Percentiles rank a stretch among this genome's conserved stretches.
Evolutionary conservation across 2,113 vertebrate genomes (phyloP).

Genomic region (Ondatra zibethicus): DNA sequence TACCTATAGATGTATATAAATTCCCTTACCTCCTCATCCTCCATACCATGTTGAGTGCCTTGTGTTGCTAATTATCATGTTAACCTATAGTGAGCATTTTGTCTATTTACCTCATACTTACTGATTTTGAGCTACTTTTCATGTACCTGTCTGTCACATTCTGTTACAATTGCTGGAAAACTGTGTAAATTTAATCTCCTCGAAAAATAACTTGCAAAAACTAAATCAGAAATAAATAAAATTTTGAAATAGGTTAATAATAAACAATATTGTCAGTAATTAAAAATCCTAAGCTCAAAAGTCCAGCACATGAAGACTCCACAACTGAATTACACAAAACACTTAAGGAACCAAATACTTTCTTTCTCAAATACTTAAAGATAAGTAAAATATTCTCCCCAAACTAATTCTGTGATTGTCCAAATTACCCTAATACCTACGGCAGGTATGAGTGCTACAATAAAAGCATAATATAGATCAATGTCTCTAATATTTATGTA

Average conservation of each 20-base stretch:
- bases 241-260: neutral
- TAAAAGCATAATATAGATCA: too few species aligned
- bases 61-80: neutral
- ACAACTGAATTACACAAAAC: neutral
- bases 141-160: neutral
- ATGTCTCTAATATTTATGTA: too few species aligned
- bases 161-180: neutral
- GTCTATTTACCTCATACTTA: neutral
- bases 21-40: neutral
- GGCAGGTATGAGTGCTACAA: neutral
- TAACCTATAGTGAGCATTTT: neutral
- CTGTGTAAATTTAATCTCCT: neutral
- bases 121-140: neutral
- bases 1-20: neutral
- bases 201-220: neutral
- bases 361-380: neutral
- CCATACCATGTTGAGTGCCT: neutral
- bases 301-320: too few species aligned
- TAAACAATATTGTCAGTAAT: neutral
- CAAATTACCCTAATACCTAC: neutral
- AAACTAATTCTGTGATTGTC: neutral
- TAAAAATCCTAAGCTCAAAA: neutral
- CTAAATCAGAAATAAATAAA: neutral
- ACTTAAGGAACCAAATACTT: neutral
- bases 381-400: neutral